Base-by-base conservation (phyloP, 2,113 vertebrate genomes). In the Microtus ochrogaster region DNA sequence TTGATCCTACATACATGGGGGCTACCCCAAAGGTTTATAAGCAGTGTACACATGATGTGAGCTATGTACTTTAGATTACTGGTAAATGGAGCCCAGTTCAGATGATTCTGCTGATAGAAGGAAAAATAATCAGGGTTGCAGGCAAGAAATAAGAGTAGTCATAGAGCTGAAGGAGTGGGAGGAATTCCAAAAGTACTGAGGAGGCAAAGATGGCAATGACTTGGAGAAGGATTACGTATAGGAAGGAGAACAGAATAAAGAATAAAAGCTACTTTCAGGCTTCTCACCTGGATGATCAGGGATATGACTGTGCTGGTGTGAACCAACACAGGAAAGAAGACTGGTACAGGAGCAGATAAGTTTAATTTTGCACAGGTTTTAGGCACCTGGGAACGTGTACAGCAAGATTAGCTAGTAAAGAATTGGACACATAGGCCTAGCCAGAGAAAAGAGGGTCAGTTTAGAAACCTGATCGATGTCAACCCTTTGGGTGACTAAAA, bases 191-290 rank as follows among this genome's bases (percentile, higher is more conserved):
- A 84, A 92, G 24, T 61, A 87, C 26, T 61, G 30, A 61, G 28
- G 81, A 78, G 7, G 24, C 47, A 96, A 96, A 92, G 72, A 82
- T 65, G 73, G 22, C 87, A 85, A 81, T 7, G 22, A 86, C 44
- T 58, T 92, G 33, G 61, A 90, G 36, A 22, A 82, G 44, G n/a
- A 61, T 70, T 72, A 70, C 49, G 78, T 47, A 47, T 24, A 66
- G 44, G n/a, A 47, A 89, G 8, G 49, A 49, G 11, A 68, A 33
- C n/a, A 92, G 66, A 93, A 7, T 55, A 24, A 86, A 95, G 30
- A 63, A 68, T 10, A 83, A 84, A 76, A 92, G 47, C 47, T 44
- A 63, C 24, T 55, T 92, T 76, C 30, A 92, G 73, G 52, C 70
- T 94, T 94, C 61, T 90, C n/a, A 47, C 70, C 65, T 79, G 76